Percentiles rank a stretch among this genome's conserved stretches.
These are phyloP conservation scores for Diphyllodes magnificus DNA, from an alignment of 2,113 vertebrate species.

Conservation along the genomic window DNA sequence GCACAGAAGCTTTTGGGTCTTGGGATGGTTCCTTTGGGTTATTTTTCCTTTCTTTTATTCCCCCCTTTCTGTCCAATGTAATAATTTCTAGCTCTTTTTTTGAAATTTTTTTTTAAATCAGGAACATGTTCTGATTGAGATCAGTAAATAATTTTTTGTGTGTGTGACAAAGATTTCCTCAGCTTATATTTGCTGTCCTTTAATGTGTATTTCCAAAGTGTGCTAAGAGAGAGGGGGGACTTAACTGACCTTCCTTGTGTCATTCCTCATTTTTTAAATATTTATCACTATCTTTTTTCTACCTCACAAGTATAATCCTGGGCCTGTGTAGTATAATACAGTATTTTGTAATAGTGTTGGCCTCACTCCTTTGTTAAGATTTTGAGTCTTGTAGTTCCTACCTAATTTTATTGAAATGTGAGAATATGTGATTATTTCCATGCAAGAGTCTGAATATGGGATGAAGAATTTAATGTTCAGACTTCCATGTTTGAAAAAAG, in stretches of 20 bases:
- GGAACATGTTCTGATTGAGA: neutral
- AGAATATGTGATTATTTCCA: neutral
- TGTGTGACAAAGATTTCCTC: neutral
- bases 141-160: neutral
- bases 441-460: neutral
- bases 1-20: neutral
- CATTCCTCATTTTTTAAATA: neutral
- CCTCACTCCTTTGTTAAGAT: neutral
- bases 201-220: neutral
- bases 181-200: neutral
- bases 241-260: neutral
- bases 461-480: neutral
- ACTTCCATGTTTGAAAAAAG: neutral
- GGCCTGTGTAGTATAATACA: neutral
- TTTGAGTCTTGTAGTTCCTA: neutral
- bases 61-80: neutral
- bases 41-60: neutral
- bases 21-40: neutral
- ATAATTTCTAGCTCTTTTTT: neutral
- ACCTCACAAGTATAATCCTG: neutral
- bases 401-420: neutral
- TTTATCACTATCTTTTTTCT: neutral
- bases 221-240: neutral
- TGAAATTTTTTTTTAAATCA: neutral
- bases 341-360: neutral